phyloP scores from a whole-genome alignment of 2,888 invertebrate genomes.

The Heliconius erato region DNA sequence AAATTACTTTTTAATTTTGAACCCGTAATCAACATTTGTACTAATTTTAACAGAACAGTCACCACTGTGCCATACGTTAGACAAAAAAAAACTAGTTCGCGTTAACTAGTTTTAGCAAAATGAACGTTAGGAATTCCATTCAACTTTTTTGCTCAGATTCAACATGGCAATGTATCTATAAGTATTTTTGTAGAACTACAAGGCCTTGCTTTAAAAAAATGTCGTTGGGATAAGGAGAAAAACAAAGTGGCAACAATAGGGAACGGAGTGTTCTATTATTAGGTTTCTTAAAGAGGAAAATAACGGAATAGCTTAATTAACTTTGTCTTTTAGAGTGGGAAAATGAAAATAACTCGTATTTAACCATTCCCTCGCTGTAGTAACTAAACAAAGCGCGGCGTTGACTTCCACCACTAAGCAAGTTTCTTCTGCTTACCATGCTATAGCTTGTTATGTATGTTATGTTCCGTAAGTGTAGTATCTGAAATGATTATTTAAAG shows the following conservation, averaged over 20 bases:
- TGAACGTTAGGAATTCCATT: neutral
- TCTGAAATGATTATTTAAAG: too few relatives aligned
- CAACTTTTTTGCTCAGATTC: conserved; percentile 1
- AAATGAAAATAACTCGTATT: too few relatives aligned
- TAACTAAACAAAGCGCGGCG: too few relatives aligned
- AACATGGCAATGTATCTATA: neutral
- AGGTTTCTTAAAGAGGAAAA: neutral
- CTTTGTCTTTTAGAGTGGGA: too few relatives aligned
- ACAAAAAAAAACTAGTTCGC: neutral
- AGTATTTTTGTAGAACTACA: neutral
- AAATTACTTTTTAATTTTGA: neutral
- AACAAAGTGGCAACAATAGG: neutral
- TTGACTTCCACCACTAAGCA: too few relatives aligned
- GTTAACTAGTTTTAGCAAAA: neutral
- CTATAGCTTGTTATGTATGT: too few relatives aligned
- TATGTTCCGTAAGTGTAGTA: too few relatives aligned
- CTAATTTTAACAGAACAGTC: neutral
- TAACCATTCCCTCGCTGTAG: too few relatives aligned
- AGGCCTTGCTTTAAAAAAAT: neutral
- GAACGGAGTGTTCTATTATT: neutral
- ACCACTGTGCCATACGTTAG: neutral
- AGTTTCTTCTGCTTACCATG: too few relatives aligned
- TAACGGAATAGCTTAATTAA: too few relatives aligned
- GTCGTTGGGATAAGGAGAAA: neutral
- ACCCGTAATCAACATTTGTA: neutral